Conservation (phyloP, 2,797 vertebrate genomes). For the Rhynchotus rufescens region DNA sequence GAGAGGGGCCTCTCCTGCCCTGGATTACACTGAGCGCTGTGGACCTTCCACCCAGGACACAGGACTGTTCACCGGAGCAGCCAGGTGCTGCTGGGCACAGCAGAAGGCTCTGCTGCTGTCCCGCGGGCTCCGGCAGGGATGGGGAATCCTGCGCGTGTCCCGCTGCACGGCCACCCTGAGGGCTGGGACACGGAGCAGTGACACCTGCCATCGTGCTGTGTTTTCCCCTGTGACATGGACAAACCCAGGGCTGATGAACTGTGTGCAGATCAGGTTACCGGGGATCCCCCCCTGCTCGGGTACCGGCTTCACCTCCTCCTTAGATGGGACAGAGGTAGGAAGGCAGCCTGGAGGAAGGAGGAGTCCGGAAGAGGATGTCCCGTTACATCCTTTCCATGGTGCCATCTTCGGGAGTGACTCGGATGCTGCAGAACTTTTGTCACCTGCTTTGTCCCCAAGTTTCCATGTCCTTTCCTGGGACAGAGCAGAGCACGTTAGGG, state of each 20-base stretch:
- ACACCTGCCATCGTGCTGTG: fast-evolving
- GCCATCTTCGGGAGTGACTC: neutral
- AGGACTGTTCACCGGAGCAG: neutral
- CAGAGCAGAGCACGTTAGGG: neutral
- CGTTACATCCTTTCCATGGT: fast-evolving
- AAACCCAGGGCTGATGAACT: neutral
- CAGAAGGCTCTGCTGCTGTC: neutral
- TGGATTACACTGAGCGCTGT: neutral
- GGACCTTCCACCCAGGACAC: neutral
- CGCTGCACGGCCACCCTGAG: fast-evolving
- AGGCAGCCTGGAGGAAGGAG: neutral
- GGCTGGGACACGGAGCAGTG: fast-evolving
- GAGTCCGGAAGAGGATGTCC: neutral
- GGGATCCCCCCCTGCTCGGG: neutral
- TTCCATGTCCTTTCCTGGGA: neutral
- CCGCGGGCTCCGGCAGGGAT: neutral
- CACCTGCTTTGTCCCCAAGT: neutral
- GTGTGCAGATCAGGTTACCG: fast-evolving
- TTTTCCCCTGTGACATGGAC: neutral
- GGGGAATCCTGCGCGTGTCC: fast-evolving
- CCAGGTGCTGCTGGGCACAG: fast-evolving
- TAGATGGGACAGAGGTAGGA: neutral
- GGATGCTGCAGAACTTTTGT: neutral
- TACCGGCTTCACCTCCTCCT: fast-evolving
- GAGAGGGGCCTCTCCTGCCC: neutral